Conservation (phyloP, 2,113 vertebrate species). For the Sorex araneus region DNA sequence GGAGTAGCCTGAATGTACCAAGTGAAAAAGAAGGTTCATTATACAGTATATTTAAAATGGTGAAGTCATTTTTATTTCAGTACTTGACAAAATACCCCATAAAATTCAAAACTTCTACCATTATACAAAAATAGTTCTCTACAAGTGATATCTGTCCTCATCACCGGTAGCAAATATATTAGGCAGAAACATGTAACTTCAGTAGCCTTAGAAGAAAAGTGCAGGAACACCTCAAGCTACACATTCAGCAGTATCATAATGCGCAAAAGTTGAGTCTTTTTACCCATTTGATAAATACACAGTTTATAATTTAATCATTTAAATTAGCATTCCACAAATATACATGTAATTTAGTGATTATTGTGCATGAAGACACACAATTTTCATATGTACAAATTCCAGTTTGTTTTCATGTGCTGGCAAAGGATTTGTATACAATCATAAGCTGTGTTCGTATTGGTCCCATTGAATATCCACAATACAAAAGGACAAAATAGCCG, state of each 20-base stretch:
- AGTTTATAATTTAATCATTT: constrained; percentile 97
- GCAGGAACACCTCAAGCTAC: constrained; percentile 89
- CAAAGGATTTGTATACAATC: constrained; percentile 88
- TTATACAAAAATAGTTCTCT: constrained; percentile 99
- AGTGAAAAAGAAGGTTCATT: constrained; percentile 64
- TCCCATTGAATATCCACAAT: constrained; percentile 91
- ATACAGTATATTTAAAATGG: constrained; percentile 90
- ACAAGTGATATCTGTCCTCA: constrained; percentile 94
- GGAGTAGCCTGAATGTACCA: neutral
- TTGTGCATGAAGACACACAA: constrained; percentile 90
- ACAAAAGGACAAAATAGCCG: constrained; percentile 92
- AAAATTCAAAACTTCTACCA: constrained; percentile 98
- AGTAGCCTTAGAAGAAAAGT: constrained; percentile 92
- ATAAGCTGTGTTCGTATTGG: constrained; percentile 91
- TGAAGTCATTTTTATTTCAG: constrained; percentile 97
- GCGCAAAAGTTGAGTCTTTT: constrained; percentile 85
- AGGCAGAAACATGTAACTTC: constrained; percentile 92
- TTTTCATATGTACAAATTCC: constrained; percentile 91
- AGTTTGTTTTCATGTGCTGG: constrained; percentile 89
- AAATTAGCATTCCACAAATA: constrained; percentile 99
- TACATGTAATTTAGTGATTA: constrained; percentile 90
- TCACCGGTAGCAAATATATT: constrained; percentile 92
- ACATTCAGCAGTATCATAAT: constrained; percentile 86
- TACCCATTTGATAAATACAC: constrained; percentile 93
- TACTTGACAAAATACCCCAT: constrained; percentile 99